These are phyloP conservation scores for Hypselothyrea guttata DNA, from an alignment of 2,888 invertebrate species.

Conservation along the genomic window DNA sequence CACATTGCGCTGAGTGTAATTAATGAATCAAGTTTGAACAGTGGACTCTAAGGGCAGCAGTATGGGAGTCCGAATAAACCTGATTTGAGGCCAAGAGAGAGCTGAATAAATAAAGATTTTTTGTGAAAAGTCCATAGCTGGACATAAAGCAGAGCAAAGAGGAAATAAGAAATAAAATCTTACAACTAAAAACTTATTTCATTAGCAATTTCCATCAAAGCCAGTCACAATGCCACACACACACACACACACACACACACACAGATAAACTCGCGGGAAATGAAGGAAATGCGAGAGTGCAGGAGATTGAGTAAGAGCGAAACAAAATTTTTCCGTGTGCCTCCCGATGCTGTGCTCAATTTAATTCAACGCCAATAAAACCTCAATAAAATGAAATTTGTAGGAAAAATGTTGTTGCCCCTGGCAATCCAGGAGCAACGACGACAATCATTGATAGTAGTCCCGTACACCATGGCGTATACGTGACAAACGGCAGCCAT, in stretches of 20 bases:
- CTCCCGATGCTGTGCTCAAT: slow-evolving; percentile 59
- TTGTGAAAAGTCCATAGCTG: not conserved
- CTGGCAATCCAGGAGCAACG: slow-evolving; percentile 35
- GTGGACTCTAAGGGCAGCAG: slow-evolving; percentile 2
- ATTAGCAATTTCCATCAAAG: slow-evolving; percentile 73
- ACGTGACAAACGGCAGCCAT: slow-evolving; percentile 63
- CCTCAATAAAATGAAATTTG: slow-evolving; percentile 61
- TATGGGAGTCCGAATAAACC: not conserved
- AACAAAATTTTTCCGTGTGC: slow-evolving; percentile 11
- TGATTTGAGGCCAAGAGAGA: slow-evolving; percentile 2
- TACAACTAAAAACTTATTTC: slow-evolving; percentile 72
- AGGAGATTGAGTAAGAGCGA: not conserved
- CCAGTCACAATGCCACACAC: slow-evolving; percentile 27
- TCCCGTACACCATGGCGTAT: slow-evolving; percentile 16
- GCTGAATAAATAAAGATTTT: slow-evolving; percentile 41
- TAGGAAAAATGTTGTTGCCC: slow-evolving; percentile 39
- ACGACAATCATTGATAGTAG: slow-evolving; percentile 53
- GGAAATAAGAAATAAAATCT: slow-evolving; percentile 43
- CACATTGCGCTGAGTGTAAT: slow-evolving; percentile 42
- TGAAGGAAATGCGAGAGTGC: slow-evolving; percentile 1
- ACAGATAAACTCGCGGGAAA: slow-evolving; percentile 7
- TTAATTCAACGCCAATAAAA: slow-evolving; percentile 76
- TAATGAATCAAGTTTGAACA: slow-evolving; percentile 52
- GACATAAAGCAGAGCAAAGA: slow-evolving; percentile 16
- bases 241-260: not conserved